Evolutionary conservation across 2,888 invertebrate species (phyloP), one percentile per base, ranked within the genome.

Genomic region (Taenaris catops): DNA sequence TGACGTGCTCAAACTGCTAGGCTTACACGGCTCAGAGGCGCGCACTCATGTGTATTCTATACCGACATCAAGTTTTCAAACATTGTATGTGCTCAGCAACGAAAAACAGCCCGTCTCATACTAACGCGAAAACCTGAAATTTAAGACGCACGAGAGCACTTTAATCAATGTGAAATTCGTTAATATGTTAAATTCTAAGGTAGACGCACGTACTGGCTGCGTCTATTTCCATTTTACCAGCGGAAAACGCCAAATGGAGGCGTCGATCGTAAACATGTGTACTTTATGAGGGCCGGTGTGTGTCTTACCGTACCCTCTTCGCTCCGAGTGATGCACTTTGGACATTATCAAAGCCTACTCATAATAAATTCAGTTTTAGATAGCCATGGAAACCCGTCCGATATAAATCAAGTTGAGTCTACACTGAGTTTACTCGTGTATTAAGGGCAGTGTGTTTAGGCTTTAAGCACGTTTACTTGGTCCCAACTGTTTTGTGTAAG

Each of bases 191-290:
- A 38, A 29, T 29, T 41, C 20, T 28, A 39, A 38, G 46, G 46
- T 54, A 52, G 50, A 54, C 57, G 62, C 58, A 67, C 69, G 70
- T 74, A 69, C 59, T 67, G 60, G 48, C 46, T 39, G 46, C 49
- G 58, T 58, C 60, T 69, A 64, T 72, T 64, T 64, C 50, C 55
- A 63, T 70, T 75, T 76, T 71, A 74, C 68, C 70, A 71, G 61
- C 52, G 53, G 48, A 57, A 56, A 58, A 65, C 61, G 51, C 36
- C 45, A 42, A 34, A 34, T 27, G 27, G 34, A 44, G 52, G 47
- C 50, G 48, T 48, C 47, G 56, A 53, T 64, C 68, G 66, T 75
- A 75, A 74, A 74, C 65, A 64, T 67, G 59, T 57, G 60, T 65
- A 59, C 16, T 75, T 75, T 73, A 73, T 58, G 68, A 64, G 31